Percentiles rank a stretch among this genome's conserved stretches.
Conservation (phyloP, 1,140 invertebrate species). For the Forficula auricularia region DNA sequence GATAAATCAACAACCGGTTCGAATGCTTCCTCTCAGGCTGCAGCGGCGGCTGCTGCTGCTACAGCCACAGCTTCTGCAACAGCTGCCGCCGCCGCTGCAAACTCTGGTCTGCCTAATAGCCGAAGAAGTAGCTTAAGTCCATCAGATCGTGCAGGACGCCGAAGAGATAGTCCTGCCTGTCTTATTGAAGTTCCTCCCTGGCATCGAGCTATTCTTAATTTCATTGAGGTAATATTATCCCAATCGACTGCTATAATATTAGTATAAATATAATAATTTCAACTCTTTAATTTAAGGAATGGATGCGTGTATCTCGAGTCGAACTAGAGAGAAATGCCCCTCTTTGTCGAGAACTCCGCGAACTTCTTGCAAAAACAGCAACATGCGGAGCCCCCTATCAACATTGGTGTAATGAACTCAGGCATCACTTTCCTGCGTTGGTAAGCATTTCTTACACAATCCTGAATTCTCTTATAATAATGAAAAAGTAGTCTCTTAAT, state of each 20-base stretch:
- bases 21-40: conserved; percentile 14
- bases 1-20: conserved; percentile 12
- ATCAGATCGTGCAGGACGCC: conserved; percentile 22
- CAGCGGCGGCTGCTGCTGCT: conserved; percentile 11
- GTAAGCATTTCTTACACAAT: too few relatives aligned
- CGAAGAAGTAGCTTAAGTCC: conserved; percentile 26
- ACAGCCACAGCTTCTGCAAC: conserved; percentile 16
- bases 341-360: conserved; percentile 26
- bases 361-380: conserved; percentile 28
- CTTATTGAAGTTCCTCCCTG: conserved; percentile 25
- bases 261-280: too few relatives aligned
- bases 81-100: conserved; percentile 8
- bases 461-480: too few relatives aligned
- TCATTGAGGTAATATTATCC: conserved; percentile 24
- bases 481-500: too few relatives aligned
- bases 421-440: conserved; percentile 25
- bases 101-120: conserved; percentile 14
- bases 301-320: conserved; percentile 24
- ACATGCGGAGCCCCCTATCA: conserved; percentile 30
- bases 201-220: conserved; percentile 26
- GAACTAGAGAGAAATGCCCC: conserved; percentile 20
- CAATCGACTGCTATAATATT: too few relatives aligned
- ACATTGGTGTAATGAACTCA: conserved; percentile 29
- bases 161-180: conserved; percentile 23
- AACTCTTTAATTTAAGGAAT: conserved; percentile 22